These are phyloP conservation scores for Epicauta chinensis DNA, from an alignment of 1,140 invertebrate genomes.

Conservation along the genomic window DNA sequence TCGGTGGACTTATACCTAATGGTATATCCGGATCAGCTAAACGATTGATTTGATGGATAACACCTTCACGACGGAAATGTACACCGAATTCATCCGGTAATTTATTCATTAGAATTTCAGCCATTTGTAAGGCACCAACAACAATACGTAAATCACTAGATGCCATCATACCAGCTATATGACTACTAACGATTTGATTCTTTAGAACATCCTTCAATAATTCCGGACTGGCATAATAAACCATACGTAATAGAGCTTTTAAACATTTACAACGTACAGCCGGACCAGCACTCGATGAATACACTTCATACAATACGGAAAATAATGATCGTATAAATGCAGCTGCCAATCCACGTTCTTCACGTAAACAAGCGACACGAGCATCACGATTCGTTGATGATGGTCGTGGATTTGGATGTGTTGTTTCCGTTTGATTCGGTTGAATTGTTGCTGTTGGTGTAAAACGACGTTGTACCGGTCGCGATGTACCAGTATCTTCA, in stretches of 20 bases:
- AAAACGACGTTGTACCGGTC: conserved; percentile 74
- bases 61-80: conserved; percentile 92
- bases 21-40: conserved; percentile 62
- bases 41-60: conserved; percentile 83
- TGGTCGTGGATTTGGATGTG: conserved; percentile 26
- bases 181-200: conserved; percentile 91
- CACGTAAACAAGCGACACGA: conserved; percentile 56
- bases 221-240: conserved; percentile 86
- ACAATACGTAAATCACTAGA: conserved; percentile 93
- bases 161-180: conserved; percentile 96
- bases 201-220: conserved; percentile 82
- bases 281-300: conserved; percentile 95
- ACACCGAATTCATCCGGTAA: conserved; percentile 89
- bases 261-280: conserved; percentile 94
- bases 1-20: conserved; percentile 55
- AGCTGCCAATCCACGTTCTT: conserved; percentile 63
- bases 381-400: conserved; percentile 41
- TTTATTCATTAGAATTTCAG: conserved; percentile 93
- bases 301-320: conserved; percentile 90
- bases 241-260: conserved; percentile 90
- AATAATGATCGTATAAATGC: conserved; percentile 85
- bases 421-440: conserved; percentile 20
- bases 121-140: conserved; percentile 94
- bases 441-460: conserved; percentile 33
- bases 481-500: conserved; percentile 90